phyloP scores from a whole-genome alignment of 2,113 vertebrate species.

The Bothrops jararaca region DNA sequence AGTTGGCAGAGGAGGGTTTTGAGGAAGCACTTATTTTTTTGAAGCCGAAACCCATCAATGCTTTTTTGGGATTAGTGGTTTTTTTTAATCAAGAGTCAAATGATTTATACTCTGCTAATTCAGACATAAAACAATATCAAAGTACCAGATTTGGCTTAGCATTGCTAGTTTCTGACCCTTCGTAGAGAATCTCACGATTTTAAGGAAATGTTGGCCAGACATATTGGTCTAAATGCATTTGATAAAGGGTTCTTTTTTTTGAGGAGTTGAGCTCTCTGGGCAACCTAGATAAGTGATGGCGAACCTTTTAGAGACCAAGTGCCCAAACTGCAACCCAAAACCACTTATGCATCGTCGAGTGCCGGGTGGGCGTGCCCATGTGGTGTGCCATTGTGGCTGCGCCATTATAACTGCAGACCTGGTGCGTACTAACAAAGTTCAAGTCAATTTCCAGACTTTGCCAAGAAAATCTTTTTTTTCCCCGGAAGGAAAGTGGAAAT shows the following conservation, averaged over 20 bases:
- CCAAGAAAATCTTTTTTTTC: too few species aligned
- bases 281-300: too few species aligned
- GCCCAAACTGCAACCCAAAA: too few species aligned
- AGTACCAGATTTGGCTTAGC: background rate
- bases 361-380: too few species aligned
- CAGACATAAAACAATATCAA: background rate
- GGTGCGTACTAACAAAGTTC: too few species aligned
- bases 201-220: background rate
- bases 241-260: background rate
- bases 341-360: too few species aligned
- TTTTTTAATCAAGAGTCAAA: background rate
- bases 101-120: background rate
- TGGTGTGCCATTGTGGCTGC: too few species aligned
- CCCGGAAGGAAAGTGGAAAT: too few species aligned
- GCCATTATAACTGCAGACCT: too few species aligned
- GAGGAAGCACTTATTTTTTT: background rate
- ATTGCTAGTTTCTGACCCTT: background rate
- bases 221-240: background rate
- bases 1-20: background rate
- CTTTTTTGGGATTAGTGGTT: background rate
- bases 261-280: background rate
- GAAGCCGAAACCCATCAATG: background rate
- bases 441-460: too few species aligned
- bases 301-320: too few species aligned
- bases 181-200: background rate